phyloP scores from a whole-genome alignment of 2,113 vertebrate genomes.

The Sula dactylatra region DNA sequence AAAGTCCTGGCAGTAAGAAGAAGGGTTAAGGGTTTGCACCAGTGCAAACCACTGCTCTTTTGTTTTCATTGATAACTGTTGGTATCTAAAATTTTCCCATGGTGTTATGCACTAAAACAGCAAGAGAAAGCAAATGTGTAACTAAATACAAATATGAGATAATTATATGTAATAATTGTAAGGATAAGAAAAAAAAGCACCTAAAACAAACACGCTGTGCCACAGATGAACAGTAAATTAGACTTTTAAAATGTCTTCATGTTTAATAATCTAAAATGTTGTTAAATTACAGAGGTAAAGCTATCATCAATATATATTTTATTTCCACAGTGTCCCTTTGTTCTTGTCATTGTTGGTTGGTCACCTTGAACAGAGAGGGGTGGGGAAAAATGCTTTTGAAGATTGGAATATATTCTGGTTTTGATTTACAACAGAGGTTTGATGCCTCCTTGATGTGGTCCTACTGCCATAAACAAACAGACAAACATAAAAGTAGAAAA shows the following conservation, averaged over 20 bases:
- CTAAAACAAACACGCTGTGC: background rate
- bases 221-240: background rate
- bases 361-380: background rate
- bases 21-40: background rate
- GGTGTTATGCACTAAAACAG: background rate
- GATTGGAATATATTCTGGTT: background rate
- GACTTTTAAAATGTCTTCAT: slow-evolving; percentile 10
- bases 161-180: background rate
- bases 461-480: background rate
- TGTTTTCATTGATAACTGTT: background rate
- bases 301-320: background rate
- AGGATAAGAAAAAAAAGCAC: background rate
- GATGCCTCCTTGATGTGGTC: background rate
- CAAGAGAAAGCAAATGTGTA: background rate
- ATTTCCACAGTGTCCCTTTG: slow-evolving; percentile 51
- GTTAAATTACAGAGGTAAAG: slow-evolving; percentile 36
- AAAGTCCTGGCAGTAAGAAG: background rate
- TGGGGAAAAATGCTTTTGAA: background rate
- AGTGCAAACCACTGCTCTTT: background rate
- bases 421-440: slow-evolving; percentile 13
- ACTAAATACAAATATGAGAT: background rate
- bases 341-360: background rate
- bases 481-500: background rate
- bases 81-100: background rate
- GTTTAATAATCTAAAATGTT: slow-evolving; percentile 53